Evolutionary conservation across 2,113 vertebrate species (phyloP).

Genomic region (Laticauda colubrina): DNA sequence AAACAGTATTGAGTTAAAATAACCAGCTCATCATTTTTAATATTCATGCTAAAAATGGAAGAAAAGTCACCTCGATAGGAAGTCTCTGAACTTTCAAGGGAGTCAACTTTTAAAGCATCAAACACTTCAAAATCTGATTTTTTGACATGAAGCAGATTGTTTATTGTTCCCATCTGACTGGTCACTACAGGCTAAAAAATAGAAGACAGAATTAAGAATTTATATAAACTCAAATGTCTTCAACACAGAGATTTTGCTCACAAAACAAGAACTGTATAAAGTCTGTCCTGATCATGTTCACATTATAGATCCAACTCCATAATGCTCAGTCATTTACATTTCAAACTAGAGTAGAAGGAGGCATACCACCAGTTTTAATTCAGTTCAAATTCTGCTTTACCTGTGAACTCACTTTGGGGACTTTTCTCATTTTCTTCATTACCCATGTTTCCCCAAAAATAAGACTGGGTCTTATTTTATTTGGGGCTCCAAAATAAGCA

Average conservation of each 20-base stretch:
- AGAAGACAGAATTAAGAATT: conserved; percentile 12
- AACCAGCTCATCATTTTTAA: conserved; percentile 25
- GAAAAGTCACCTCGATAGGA: conserved; percentile 79
- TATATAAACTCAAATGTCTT: not conserved
- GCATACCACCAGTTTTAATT: not conserved
- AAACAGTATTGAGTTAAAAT: conserved; percentile 23
- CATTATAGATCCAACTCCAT: not conserved
- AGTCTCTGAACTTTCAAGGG: conserved; percentile 91
- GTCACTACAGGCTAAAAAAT: conserved; percentile 86
- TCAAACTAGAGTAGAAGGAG: not conserved
- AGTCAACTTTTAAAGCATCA: conserved; percentile 93
- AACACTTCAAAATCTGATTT: conserved; percentile 98
- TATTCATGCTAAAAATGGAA: conserved; percentile 41
- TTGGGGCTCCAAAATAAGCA: too few relatives aligned
- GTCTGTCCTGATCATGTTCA: not conserved
- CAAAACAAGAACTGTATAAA: not conserved
- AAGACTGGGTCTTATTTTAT: too few relatives aligned
- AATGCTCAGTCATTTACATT: not conserved
- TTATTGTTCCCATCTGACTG: conserved; percentile 96
- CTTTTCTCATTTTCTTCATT: not conserved
- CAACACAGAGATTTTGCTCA: not conserved
- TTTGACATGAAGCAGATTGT: conserved; percentile 95
- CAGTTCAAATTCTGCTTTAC: not conserved
- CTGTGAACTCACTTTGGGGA: not conserved
- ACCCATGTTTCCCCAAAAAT: too few relatives aligned